phyloP scores from a whole-genome alignment of 2,888 invertebrate genomes.

The Silvanus unidentatus region DNA sequence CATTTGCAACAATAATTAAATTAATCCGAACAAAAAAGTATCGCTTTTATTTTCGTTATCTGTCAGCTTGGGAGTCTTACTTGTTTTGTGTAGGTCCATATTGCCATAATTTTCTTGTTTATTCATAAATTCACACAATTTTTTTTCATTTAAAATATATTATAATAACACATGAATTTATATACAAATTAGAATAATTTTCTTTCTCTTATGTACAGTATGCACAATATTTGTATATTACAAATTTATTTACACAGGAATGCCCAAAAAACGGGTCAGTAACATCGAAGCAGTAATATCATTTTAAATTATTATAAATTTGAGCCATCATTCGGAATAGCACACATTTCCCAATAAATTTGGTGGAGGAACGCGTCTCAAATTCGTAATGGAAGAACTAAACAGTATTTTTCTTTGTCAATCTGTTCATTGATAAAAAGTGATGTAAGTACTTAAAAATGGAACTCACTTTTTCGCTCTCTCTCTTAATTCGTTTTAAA shows the following conservation, averaged over 20 bases:
- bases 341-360: too few relatives aligned
- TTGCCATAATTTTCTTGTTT: conserved; percentile 33
- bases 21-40: too few relatives aligned
- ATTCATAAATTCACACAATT: conserved; percentile 41
- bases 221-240: conserved; percentile 32
- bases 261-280: conserved; percentile 29
- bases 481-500: too few relatives aligned
- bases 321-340: conserved; percentile 1
- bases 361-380: too few relatives aligned
- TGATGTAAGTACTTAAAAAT: neutral
- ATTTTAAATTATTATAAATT: conserved; percentile 9
- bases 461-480: too few relatives aligned
- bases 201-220: conserved; percentile 45
- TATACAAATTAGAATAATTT: conserved; percentile 39
- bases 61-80: conserved; percentile 32
- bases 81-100: conserved; percentile 37
- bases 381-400: too few relatives aligned
- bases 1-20: too few relatives aligned
- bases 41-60: too few relatives aligned
- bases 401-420: too few relatives aligned
- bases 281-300: conserved; percentile 26
- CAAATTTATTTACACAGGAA: conserved; percentile 41
- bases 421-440: too few relatives aligned
- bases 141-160: conserved; percentile 29
- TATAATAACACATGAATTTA: conserved; percentile 20